Evolutionary conservation across 2,113 vertebrate species (phyloP).

Genomic region (Oreochromis aureus): DNA sequence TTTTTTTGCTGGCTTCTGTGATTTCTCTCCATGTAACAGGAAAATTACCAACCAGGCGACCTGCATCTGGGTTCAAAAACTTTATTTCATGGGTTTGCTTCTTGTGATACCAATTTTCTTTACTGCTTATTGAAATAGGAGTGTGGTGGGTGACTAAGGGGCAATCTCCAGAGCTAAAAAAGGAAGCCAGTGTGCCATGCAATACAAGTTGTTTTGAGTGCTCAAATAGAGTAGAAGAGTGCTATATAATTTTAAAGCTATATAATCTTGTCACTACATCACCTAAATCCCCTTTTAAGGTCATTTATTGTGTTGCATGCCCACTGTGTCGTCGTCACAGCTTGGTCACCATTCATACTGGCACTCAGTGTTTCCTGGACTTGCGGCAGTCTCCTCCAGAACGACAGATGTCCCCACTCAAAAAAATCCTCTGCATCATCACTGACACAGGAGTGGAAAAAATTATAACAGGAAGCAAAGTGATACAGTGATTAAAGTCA

Average conservation of each 20-base stretch:
- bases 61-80: not conserved
- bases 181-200: not conserved
- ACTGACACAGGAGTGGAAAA: not conserved
- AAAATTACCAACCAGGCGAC: not conserved
- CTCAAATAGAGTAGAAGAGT: not conserved
- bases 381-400: not conserved
- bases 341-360: not conserved
- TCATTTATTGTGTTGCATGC: not conserved
- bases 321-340: fast-evolving
- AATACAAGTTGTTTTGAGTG: not conserved
- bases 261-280: not conserved
- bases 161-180: not conserved
- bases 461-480: not conserved
- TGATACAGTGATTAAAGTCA: not conserved
- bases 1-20: not conserved
- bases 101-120: not conserved
- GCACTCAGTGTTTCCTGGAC: not conserved
- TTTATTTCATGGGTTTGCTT: not conserved
- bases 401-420: not conserved
- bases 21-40: not conserved
- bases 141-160: not conserved
- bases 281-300: not conserved
- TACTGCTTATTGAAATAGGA: not conserved
- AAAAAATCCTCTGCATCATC: not conserved
- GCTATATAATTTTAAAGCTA: not conserved